Base-by-base conservation (phyloP, 2,113 vertebrate species). In the Crotalus viridis region DNA sequence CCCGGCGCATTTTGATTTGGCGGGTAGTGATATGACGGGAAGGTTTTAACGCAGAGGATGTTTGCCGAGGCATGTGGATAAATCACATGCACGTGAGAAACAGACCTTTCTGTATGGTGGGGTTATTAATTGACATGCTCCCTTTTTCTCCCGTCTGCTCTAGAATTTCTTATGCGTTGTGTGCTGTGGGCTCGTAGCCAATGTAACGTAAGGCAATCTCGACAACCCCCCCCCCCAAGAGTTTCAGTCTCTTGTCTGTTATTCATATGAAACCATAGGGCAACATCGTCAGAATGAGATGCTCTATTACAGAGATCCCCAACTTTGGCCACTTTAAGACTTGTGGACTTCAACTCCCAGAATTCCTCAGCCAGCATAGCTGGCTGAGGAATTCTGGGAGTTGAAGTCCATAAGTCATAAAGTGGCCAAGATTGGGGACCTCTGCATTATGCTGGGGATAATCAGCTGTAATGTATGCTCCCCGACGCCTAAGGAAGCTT, bases 41-140 rank as follows among this genome's bases (percentile, higher is more conserved):
- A 85, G 0, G 15, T 10, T 39, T 7, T 0, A 5, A 13, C 0
- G 64, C 1, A 3, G 28, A 19, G 22, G 5, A 4, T 24, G 21
- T 13, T 24, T 26, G 26, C 2, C 15, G 46, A 39, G 43, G 54
- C 52, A 48, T 4, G n/a, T 24, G 46, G 10, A 1, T 2, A 19
- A 2, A 3, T 87, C 46, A 33, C 5, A 19, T 33, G 81, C 4
- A 1, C 28, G 4, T n/a, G 55, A 21, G 90, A n/a, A 3, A 10
- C 21, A 21, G 13, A 7, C 5, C 1, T 6, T 39, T 17, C 39
- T 46, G 28, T 54, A 1, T 52, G 13, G 28, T 87, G 26, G 12
- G 48, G 12, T 87, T 52, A 13, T 51, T 8, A 17, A 17, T 33
- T 22, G 39, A 56, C 26, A 19, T 88, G 26, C 9, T 10, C 28